Evolutionary conservation across 1,140 invertebrate species (phyloP), one percentile per base, ranked within the genome.

Genomic region (Drosophila ogumai): DNA sequence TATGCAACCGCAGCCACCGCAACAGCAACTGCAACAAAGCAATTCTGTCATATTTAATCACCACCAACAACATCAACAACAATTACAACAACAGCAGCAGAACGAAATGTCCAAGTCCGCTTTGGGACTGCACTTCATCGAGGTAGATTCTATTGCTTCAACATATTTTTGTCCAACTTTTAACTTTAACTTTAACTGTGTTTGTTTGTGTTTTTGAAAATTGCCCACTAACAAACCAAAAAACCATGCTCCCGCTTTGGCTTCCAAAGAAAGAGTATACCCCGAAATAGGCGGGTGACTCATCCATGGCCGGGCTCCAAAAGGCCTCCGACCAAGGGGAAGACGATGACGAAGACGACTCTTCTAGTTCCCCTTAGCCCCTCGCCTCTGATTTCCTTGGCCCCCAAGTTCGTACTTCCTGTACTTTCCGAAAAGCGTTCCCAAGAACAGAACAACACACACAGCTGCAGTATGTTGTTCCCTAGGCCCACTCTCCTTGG

Each of bases 81-180:
- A 79, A 38, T 79, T 74, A 67, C 78, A 78, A 67, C 81, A 79
- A 67, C 81, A 79, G 49, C 82, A 86, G 32, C 82, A 75, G 74
- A 91, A 79, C 76, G 86, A 91, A 82, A 92, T 92, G 91, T 90
- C 91, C 65, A 92, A 92, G 81, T 92, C 91, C 47, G 84, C 78
- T 46, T 56, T 86, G 75, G 87, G 79, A 28, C 75, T 90, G 54
- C 91, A 91, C 69, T 91, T 77, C 58, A 88, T 82, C 84, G 91
- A 92, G 91, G 91, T 92, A 92, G 91, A 92, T 86, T 73, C 78
- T 72, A 65, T 55, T 54, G 57, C 47, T 36, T 41, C 52, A 50
- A 67, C 46, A n/a, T 65, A 34, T 54, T 52, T 76, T 36, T 32
- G 36, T 60, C 34, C 19, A n/a, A 10, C 46, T 28, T 28, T 7